A percentile compares a stretch with the other conserved stretches of the same genome.
Evolutionary conservation across 1,140 invertebrate genomes (phyloP).

Genomic region (Agrilus planipennis): DNA sequence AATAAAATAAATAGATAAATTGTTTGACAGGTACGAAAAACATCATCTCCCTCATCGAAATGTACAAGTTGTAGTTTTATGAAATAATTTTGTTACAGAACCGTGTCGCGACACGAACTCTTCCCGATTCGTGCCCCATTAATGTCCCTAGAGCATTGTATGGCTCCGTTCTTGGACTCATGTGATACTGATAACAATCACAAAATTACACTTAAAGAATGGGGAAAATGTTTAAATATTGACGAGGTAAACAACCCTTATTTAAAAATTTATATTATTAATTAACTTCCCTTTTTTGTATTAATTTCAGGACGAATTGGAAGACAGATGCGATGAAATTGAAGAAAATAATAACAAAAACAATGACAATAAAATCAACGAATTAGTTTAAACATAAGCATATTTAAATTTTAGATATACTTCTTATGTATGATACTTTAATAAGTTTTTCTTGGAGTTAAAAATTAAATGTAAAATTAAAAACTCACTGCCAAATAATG

Average conservation of each 20-base stretch:
- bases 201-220: constrained; percentile 77
- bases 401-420: too few species aligned
- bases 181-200: constrained; percentile 83
- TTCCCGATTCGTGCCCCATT: constrained; percentile 89
- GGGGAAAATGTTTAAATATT: constrained; percentile 82
- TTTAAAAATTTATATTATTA: constrained; percentile 1
- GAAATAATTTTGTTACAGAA: constrained; percentile 37
- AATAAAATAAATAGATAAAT: too few species aligned
- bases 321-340: constrained; percentile 46
- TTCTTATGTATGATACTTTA: too few species aligned
- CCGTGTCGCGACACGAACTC: constrained; percentile 83
- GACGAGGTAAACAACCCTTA: constrained; percentile 45
- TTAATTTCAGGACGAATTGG: constrained; percentile 42
- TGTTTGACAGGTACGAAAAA: too few species aligned
- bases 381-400: too few species aligned
- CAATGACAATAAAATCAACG: too few species aligned
- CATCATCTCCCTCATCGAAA: too few species aligned
- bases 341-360: too few species aligned
- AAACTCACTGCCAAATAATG: too few species aligned
- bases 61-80: too few species aligned
- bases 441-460: too few species aligned
- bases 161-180: constrained; percentile 84
- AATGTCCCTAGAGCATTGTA: constrained; percentile 87
- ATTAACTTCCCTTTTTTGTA: background rate
- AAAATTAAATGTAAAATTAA: too few species aligned